Evolutionary conservation across 2,888 invertebrate species (phyloP).

Genomic region (Phaedon cochleariae): DNA sequence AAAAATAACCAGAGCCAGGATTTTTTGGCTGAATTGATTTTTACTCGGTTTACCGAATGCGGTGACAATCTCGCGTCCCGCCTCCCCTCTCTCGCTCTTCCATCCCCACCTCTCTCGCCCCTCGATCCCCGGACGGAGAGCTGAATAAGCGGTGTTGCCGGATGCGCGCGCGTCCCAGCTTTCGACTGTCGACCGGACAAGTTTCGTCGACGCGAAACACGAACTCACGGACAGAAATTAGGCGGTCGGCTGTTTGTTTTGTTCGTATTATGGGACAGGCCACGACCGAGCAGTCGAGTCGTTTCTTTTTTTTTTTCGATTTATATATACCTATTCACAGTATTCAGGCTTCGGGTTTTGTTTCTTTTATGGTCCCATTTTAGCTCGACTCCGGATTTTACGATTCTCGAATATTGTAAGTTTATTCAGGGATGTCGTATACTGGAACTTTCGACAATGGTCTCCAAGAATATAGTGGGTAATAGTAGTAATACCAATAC

Average conservation of each 20-base stretch:
- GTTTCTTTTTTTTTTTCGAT: conserved; percentile 48
- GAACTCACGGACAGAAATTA: conserved; percentile 38
- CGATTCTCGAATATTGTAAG: conserved; percentile 26
- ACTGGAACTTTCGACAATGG: not conserved
- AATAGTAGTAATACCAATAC: too few relatives aligned
- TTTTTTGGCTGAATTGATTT: conserved; percentile 47
- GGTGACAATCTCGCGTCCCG: conserved; percentile 53
- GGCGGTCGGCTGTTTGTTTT: conserved; percentile 45
- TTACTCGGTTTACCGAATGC: conserved; percentile 34
- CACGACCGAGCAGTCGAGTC: conserved; percentile 41
- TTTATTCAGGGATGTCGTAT: not conserved
- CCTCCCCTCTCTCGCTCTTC: conserved; percentile 42
- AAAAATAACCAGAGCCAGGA: conserved; percentile 22
- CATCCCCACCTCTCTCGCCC: conserved; percentile 27
- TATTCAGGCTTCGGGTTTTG: conserved; percentile 32
- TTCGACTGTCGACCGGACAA: conserved; percentile 54
- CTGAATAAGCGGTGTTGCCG: conserved; percentile 51
- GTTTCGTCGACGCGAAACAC: conserved; percentile 40
- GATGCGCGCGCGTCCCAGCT: conserved; percentile 51
- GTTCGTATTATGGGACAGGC: conserved; percentile 51
- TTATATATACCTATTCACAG: too few relatives aligned
- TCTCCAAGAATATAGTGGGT: not conserved
- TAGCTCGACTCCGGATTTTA: conserved; percentile 27
- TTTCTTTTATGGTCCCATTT: conserved; percentile 32
- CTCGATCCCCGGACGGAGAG: not conserved